Evolutionary conservation across 92 coral and sea anemone species (phyloP).

Genomic region (Phenganax subtilis): DNA sequence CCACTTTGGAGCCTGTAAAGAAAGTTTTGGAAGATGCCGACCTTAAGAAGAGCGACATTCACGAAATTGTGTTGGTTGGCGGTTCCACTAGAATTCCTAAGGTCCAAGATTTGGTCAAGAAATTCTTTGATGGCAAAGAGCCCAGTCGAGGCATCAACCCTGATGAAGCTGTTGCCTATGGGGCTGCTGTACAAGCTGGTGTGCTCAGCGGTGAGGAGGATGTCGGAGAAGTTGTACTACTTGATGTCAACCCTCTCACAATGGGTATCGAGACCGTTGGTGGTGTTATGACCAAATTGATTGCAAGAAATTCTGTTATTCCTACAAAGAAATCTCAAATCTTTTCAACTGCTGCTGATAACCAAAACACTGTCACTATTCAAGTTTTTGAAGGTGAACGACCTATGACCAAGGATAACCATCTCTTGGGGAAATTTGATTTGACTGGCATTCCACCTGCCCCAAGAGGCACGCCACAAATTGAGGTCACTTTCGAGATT

Average conservation of each 20-base stretch:
- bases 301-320: constrained; percentile 87
- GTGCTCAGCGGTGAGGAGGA: constrained; percentile 98
- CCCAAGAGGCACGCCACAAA: constrained; percentile 98
- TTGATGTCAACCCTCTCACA: constrained; percentile 95
- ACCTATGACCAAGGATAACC: constrained; percentile 97
- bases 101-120: constrained; percentile 82
- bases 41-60: constrained; percentile 74
- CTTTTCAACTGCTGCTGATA: constrained; percentile 99
- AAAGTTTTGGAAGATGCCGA: constrained; percentile 83
- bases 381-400: constrained; percentile 97
- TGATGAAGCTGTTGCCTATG: constrained; percentile 98
- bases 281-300: constrained; percentile 98
- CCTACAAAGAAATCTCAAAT: constrained; percentile 97
- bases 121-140: constrained; percentile 83
- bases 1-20: constrained; percentile 78
- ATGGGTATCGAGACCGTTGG: constrained; percentile 98
- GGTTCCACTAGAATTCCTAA: constrained; percentile 99
- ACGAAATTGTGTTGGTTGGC: constrained; percentile 97
- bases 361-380: constrained; percentile 97
- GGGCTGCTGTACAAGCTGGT: constrained; percentile 99
- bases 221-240: constrained; percentile 92
- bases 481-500: constrained; percentile 94
- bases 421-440: constrained; percentile 91
- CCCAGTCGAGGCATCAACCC: constrained; percentile 99
- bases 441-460: constrained; percentile 97